A percentile compares a stretch with the other conserved stretches of the same genome.
Conservation (phyloP, 2,888 invertebrate species). For the Ophion costatus region DNA sequence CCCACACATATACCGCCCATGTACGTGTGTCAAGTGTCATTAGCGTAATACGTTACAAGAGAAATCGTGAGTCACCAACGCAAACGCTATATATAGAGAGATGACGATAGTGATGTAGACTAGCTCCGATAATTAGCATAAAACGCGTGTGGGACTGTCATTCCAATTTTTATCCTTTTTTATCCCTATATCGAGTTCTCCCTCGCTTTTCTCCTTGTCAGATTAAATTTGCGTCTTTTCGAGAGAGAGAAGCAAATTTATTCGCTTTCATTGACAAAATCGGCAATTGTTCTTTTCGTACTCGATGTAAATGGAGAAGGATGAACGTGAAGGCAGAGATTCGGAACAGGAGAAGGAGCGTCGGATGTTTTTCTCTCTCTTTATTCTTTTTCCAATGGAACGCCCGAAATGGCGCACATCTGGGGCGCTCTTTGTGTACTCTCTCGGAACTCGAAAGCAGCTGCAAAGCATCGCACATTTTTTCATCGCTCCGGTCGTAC, state of each 20-base stretch:
- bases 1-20: neutral
- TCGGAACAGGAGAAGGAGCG: neutral
- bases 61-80: conserved; percentile 81
- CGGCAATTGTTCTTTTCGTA: neutral
- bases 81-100: conserved; percentile 82
- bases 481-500: conserved; percentile 16
- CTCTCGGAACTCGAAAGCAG: conserved; percentile 16
- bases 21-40: conserved; percentile 29
- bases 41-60: conserved; percentile 69
- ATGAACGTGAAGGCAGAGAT: neutral
- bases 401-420: conserved; percentile 4
- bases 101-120: conserved; percentile 70
- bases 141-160: conserved; percentile 59
- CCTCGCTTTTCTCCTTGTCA: neutral
- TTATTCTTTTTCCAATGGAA: conserved; percentile 20
- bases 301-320: neutral
- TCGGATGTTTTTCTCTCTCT: neutral
- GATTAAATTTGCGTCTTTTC: neutral
- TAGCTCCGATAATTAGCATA: conserved; percentile 75
- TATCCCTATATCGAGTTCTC: neutral
- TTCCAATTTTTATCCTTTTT: conserved; percentile 18
- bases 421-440: conserved; percentile 23
- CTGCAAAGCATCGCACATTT: conserved; percentile 22
- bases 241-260: no score
- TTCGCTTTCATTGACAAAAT: no score